Base-by-base conservation (phyloP, 2,888 invertebrate genomes). In the Aporophyla nigra region DNA sequence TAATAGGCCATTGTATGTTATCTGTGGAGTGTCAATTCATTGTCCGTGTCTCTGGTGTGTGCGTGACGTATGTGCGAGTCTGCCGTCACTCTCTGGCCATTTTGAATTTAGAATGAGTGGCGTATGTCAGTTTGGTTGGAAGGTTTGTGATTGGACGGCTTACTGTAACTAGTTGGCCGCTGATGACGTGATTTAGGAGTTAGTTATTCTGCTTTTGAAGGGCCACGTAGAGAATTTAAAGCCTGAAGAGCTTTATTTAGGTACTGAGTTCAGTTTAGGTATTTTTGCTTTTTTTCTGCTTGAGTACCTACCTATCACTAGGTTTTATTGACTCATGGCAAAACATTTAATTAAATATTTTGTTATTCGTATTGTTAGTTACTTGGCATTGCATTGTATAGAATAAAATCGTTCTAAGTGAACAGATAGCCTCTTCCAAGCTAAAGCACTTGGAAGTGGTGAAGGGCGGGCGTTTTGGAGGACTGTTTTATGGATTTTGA, bases 1-100 rank as follows among this genome's bases (percentile, higher is more conserved):
- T 83, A 84, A 88, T 80, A 61, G 73, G 5, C 71, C 12, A 82
- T 88, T 88, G 87, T 88, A 66, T 54, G 78, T 74, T 86, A 87
- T 88, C 87, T 83, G 75, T 72, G 43, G 72, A 71, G 77, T 80
- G 74, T 82, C 84, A 78, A 80, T 81, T 82, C 87, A 87, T 87
- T 87, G 87, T 85, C 70, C 81, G 49, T 68, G 63, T 54, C 69
- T 58, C 65, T 65, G 63, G 58, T 65, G 71, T 78, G 72, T 59
- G 51, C 62, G 71, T 82, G 84, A 82, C 78, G 68, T 82, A 59
- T 71, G 72, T 71, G 58, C 21, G 54, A 40, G 33, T 58, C 67
- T 69, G 59, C 66, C 81, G 73, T 79, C 68, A 82, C 62, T 6
- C 19, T 16, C 78, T 0, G 68, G 71, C 80, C 82, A 74, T 82